Evolutionary conservation across 30 jellyfish, hydroid and myxozoan genomes (phyloP).

Genomic region (Turritopsis dohrnii): DNA sequence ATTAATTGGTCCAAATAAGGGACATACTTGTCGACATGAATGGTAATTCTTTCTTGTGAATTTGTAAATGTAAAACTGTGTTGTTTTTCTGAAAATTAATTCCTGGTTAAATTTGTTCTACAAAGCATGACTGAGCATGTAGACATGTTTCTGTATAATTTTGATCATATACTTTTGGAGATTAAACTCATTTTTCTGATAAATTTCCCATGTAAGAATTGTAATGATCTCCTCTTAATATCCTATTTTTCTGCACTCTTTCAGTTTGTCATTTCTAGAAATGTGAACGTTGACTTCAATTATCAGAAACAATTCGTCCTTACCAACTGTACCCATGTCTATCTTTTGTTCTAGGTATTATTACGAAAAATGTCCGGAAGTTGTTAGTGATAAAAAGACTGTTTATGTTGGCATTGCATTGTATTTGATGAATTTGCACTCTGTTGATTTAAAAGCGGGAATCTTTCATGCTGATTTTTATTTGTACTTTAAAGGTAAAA

Average conservation of each 20-base stretch:
- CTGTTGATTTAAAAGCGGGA: slow-evolving; percentile 83
- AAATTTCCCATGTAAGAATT: too few species aligned
- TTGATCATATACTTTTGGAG: too few species aligned
- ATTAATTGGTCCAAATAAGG: slow-evolving; percentile 74
- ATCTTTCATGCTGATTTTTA: slow-evolving; percentile 90
- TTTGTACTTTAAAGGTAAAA: slow-evolving; percentile 70
- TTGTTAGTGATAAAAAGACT: slow-evolving; percentile 79
- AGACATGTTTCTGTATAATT: too few species aligned
- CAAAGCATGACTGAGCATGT: too few species aligned
- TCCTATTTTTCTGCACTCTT: too few species aligned
- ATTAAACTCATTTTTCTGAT: too few species aligned
- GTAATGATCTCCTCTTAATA: too few species aligned
- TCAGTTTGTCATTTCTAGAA: too few species aligned
- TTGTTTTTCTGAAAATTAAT: not conserved
- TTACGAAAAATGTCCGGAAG: slow-evolving; percentile 87
- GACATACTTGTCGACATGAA: slow-evolving; percentile 64
- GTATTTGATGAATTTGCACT: slow-evolving; percentile 71
- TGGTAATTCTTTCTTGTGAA: slow-evolving; percentile 42
- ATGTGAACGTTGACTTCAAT: too few species aligned
- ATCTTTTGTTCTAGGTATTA: slow-evolving; percentile 55
- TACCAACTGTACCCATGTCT: too few species aligned
- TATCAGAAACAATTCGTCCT: too few species aligned
- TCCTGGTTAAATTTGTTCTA: not conserved
- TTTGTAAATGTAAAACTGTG: not conserved
- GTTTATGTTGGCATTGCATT: slow-evolving; percentile 90